Evolutionary conservation across 1,140 invertebrate species (phyloP), one percentile per base, ranked within the genome.

Genomic region (Galleria mellonella): DNA sequence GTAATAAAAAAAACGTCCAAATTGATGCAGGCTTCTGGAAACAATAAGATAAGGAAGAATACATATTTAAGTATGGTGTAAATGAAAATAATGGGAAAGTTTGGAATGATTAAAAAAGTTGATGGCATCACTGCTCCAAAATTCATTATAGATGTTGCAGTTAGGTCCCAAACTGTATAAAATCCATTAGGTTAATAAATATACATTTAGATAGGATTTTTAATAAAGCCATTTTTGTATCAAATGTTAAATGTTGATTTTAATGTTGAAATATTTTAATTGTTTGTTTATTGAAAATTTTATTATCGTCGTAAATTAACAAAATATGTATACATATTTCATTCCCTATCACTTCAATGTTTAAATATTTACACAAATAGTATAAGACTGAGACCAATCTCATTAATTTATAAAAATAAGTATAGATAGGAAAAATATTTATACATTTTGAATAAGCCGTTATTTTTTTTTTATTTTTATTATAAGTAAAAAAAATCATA

Each of bases 381-480:
- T 12, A 64, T 72, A 72, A 72, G 69, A 75, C 72, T 72, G 69
- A 71, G 72, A 72, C 68, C 69, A 75, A 72, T 66, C 60, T 71
- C 62, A 68, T 70, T 44, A 45, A 44, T 39, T 28, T 49, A 52
- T 12, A 43, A 33, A 31, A 36, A 46, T 35, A 49, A 32, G 37
- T 42, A 30, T 52, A 49, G 37, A 43, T 37, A 51, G 15, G 44
- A 17, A 43, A 50, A 38, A 29, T 52, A 39, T 52, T 38, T 49
- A 30, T 48, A 42, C 13, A 10, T 42, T 32, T 40, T 2, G 29
- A 40, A 40, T 32, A 10, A 38, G 15, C 32, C 11, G 13, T 35
- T n/a, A n/a, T n/a, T n/a, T n/a, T n/a, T n/a, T n/a, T n/a, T n/a
- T n/a, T n/a, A n/a, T n/a, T n/a, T n/a, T 23, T 23, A 23, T 23